phyloP scores from a whole-genome alignment of 2,113 vertebrate genomes.

The Oreochromis niloticus region DNA sequence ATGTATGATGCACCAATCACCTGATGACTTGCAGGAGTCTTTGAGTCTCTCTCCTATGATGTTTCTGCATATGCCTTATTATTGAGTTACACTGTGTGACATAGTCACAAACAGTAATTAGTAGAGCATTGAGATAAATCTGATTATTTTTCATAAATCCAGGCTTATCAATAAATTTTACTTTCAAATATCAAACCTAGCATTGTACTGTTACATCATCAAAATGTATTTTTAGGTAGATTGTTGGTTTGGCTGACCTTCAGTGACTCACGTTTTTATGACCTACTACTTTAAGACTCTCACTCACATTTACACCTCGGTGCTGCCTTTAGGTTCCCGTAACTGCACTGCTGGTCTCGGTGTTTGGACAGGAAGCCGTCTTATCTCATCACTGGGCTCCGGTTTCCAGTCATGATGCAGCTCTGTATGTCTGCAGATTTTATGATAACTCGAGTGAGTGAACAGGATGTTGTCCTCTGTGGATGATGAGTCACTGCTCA shows the following conservation, averaged over 20 bases:
- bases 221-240: not conserved
- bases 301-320: not conserved
- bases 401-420: not conserved
- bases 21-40: not conserved
- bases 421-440: not conserved
- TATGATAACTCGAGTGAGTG: not conserved
- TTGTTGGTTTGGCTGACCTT: not conserved
- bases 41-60: not conserved
- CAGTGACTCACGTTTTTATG: not conserved
- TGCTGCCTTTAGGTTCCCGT: not conserved
- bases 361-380: not conserved
- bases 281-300: not conserved
- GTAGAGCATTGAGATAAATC: not conserved
- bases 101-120: not conserved
- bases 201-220: not conserved
- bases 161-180: not conserved
- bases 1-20: no score
- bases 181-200: not conserved
- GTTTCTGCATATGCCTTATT: not conserved
- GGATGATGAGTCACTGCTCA: conserved; percentile 11
- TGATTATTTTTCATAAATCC: not conserved
- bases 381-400: not conserved
- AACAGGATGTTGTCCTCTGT: conserved; percentile 1
- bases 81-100: not conserved
- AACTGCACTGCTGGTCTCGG: no score